Evolutionary conservation across 2,888 invertebrate genomes (phyloP).

Genomic region (Trachelus iudaicus): DNA sequence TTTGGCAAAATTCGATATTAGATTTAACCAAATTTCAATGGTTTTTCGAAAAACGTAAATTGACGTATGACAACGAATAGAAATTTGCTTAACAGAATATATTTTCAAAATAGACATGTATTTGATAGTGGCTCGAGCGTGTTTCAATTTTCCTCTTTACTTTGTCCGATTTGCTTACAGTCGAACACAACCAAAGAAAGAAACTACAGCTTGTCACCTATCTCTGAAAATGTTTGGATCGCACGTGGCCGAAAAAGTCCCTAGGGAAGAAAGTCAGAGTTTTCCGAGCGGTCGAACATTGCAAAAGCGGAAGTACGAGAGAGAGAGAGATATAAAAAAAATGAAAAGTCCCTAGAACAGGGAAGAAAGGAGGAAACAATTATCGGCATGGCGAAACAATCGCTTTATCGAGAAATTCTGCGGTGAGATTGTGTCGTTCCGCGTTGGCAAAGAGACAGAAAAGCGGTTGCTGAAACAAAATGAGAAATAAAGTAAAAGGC

Average conservation of each 20-base stretch:
- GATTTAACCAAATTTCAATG: background rate
- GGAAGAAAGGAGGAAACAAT: background rate
- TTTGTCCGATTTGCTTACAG: background rate
- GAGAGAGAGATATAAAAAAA: background rate
- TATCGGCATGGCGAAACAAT: background rate
- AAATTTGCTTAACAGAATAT: background rate
- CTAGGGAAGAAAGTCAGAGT: background rate
- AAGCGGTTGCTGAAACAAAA: background rate
- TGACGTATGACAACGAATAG: background rate
- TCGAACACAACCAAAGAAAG: background rate
- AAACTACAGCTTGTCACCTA: background rate
- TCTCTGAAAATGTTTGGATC: background rate
- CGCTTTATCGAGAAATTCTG: background rate
- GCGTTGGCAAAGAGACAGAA: background rate
- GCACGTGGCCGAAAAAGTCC: background rate
- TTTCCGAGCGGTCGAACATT: background rate
- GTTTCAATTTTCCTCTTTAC: background rate
- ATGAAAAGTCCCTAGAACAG: background rate
- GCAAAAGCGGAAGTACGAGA: background rate
- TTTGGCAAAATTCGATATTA: no score
- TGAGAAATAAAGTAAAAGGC: background rate
- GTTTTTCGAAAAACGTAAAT: background rate
- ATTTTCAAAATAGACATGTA: background rate
- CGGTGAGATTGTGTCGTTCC: background rate
- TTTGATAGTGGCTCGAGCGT: background rate